Base-by-base conservation (phyloP, 2,888 invertebrate species). In the Rhopalosiphum nymphaeae region DNA sequence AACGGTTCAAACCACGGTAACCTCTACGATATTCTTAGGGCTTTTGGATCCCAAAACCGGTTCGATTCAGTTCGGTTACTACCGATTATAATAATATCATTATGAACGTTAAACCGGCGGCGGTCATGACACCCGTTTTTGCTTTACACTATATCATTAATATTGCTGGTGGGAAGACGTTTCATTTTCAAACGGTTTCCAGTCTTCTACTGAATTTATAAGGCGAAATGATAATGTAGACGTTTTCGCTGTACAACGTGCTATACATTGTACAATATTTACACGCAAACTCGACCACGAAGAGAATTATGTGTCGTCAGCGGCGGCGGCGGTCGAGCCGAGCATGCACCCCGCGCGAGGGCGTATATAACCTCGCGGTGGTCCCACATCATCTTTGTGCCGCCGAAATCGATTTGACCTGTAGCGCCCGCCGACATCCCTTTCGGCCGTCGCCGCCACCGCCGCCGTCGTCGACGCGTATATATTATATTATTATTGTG, bases 351-450 rank as follows among this genome's bases (percentile, higher is more conserved):
- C 89, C 36, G 26, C 44, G 93, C 85, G 89, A 61, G 93, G 94
- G 94, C 94, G 94, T 94, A 78, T 89, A 85, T 53, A 93, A 90
- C 61, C 94, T 87, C 90, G 78, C 78, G 36, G 78, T 78, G 91
- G 94, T 94, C 85, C 85, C 93, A 90, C 93, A 90, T 90, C 90
- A 90, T 94, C 91, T 86, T 90, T 85, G 94, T 53, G 94, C 94
- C 86, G 87, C 61, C 91, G 90, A 94, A 94, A 94, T 94, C 94
- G 94, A 94, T 94, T 94, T 94, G 94, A 94, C 94, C 94, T 94
- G 94, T 94, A 94, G 94, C 94, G 94, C 94, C 84, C 89, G 78
- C 89, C 92, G 86, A 10, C 92, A 53, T n/a, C 84, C 91, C 85
- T 57, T 78, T 85, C 85, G 57, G 16, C 78, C 49, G 26, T 56